These are phyloP conservation scores for Alentia gelatinosa DNA, from an alignment of 2,888 invertebrate species.

Conservation along the genomic window DNA sequence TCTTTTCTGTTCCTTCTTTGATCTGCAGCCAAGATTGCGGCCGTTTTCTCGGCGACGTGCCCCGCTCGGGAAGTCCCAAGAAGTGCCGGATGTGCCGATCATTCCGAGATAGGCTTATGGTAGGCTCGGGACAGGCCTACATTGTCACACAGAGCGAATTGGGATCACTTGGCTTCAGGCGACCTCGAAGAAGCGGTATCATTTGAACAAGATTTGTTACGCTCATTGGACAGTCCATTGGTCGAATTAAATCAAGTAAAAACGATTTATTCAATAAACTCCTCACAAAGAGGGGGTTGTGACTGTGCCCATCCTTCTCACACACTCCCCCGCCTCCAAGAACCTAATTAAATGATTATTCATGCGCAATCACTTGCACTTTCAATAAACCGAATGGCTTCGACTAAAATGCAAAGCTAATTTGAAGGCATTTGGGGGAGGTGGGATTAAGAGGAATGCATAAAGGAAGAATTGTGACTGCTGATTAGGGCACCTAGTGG, in stretches of 20 bases:
- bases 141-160: not conserved
- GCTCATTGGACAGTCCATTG: not conserved
- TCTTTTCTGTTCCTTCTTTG: not conserved
- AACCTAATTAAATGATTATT: too few relatives aligned
- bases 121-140: not conserved
- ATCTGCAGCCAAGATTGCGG: not conserved
- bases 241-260: not conserved
- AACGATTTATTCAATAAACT: not conserved
- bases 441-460: not conserved
- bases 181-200: not conserved
- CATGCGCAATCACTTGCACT: not conserved
- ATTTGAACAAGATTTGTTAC: not conserved
- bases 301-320: too few relatives aligned
- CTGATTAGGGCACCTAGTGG: not conserved
- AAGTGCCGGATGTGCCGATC: not conserved
- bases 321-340: too few relatives aligned
- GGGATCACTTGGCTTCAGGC: not conserved
- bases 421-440: not conserved
- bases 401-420: not conserved
- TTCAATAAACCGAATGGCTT: not conserved
- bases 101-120: not conserved
- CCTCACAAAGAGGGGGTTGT: not conserved
- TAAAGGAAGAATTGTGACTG: not conserved
- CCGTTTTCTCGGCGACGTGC: not conserved
- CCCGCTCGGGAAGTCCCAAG: not conserved